Evolutionary conservation across 2,113 vertebrate species (phyloP).

Genomic region (Tenebrosternarchus preto): DNA sequence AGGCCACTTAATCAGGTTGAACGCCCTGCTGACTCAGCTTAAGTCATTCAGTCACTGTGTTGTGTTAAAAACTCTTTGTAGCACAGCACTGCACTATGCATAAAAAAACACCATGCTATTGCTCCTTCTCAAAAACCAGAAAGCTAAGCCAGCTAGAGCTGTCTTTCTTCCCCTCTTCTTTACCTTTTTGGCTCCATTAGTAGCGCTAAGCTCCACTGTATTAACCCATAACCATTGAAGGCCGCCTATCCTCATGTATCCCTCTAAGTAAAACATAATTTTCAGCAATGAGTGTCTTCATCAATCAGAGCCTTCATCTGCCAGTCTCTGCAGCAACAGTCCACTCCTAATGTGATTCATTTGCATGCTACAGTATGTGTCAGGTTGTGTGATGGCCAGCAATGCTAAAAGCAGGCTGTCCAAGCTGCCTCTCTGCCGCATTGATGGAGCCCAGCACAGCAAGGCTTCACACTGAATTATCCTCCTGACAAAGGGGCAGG

Average conservation of each 20-base stretch:
- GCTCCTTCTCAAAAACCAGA: too few relatives aligned
- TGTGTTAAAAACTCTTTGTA: background rate
- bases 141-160: too few relatives aligned
- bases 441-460: background rate
- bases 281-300: background rate
- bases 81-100: background rate
- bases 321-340: background rate
- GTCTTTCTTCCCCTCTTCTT: too few relatives aligned
- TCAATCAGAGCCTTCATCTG: conserved; percentile 2
- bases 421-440: conserved; percentile 5
- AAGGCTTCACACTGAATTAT: background rate
- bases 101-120: too few relatives aligned
- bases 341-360: conserved; percentile 18
- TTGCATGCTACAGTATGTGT: conserved; percentile 32
- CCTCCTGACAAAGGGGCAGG: background rate
- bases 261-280: background rate
- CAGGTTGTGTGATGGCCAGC: conserved; percentile 29
- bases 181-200: too few relatives aligned
- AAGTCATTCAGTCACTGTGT: background rate
- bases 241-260: background rate
- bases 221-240: background rate
- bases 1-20: background rate
- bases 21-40: background rate
- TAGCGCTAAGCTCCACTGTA: background rate
- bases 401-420: conserved; percentile 34